phyloP scores from a whole-genome alignment of 1,140 invertebrate genomes.

The Pseudoatta argentina region DNA sequence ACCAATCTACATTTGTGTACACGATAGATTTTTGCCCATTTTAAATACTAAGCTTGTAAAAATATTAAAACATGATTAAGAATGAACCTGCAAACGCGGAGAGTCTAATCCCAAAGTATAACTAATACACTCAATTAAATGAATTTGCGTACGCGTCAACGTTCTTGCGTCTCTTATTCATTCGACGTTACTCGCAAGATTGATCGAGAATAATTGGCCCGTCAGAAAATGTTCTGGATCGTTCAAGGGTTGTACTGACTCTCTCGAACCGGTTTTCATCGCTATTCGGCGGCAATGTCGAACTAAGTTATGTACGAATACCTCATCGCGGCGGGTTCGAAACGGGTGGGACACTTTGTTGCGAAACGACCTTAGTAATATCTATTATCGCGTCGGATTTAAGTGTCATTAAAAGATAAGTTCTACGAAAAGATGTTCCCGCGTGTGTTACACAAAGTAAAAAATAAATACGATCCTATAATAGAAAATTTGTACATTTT shows the following conservation, averaged over 20 bases:
- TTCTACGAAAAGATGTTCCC: slow-evolving; percentile 19
- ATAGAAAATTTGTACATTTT: slow-evolving; percentile 36
- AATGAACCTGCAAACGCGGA: not conserved
- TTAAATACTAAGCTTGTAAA: not conserved
- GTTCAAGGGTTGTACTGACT: not conserved
- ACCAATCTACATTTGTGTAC: not conserved
- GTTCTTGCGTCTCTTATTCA: not conserved
- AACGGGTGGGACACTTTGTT: slow-evolving; percentile 60
- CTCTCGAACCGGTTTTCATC: slow-evolving; percentile 57
- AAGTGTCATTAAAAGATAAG: slow-evolving; percentile 49
- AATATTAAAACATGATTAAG: not conserved
- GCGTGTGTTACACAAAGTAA: slow-evolving; percentile 15
- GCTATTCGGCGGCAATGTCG: slow-evolving; percentile 40
- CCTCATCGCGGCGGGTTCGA: slow-evolving; percentile 39
- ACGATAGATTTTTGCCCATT: not conserved
- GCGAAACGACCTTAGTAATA: slow-evolving; percentile 53
- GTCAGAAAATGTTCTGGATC: slow-evolving; percentile 24
- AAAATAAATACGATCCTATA: slow-evolving; percentile 18
- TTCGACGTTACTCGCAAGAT: not conserved
- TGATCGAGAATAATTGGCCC: slow-evolving; percentile 10
- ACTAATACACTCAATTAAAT: not conserved
- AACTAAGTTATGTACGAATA: slow-evolving; percentile 59
- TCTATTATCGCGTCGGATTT: slow-evolving; percentile 64
- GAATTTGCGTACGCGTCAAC: not conserved
- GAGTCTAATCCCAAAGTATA: not conserved